Evolutionary conservation across 1,140 invertebrate species (phyloP), one percentile per base, ranked within the genome.

Genomic region (Eulimnadia texana): DNA sequence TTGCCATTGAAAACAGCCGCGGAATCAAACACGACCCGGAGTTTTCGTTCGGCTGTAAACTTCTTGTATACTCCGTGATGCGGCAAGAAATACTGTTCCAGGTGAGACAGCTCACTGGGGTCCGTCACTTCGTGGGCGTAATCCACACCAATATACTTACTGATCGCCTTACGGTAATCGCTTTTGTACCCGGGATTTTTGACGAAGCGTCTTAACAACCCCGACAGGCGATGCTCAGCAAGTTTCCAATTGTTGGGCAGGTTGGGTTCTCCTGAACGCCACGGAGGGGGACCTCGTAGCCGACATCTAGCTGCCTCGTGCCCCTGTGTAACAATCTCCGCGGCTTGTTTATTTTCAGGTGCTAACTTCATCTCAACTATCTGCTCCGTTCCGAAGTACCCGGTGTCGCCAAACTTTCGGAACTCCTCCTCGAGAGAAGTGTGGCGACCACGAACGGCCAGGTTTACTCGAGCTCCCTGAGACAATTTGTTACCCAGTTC

Each of bases 1-100:
- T 33, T 51, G 52, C 63, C 65, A 19, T 13, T 6, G 28, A 11
- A 56, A 19, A 25, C 19, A 9, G 54, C 54, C 6, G 54, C 54
- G 16, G 54, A 56, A 56, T 56, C 54, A 27, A 25, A 56, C 16
- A 56, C 54, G 3, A 56, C 6, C 11, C 54, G 13, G 0, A 56
- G n/a, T n/a, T n/a, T n/a, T n/a, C n/a, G 20, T 24, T 56, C 22
- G 3, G 9, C 10, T 25, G 10, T 11, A 9, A 16, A n/a, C 9
- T 22, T 56, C 20, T 56, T 56, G 9, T 27, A 10, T 24, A 56
- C 54, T 22, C 54, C 54, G 19, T 25, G 20, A 56, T 56, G 54
- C 9, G 13, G 1, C 54, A 56, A 56, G 22, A 25, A 56, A 27
- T 56, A 29, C 1, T 13, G 11, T 20, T 11, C 11, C 1, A n/a